Conservation (phyloP, 2,888 invertebrate species). For the Macrosiphum euphorbiae region DNA sequence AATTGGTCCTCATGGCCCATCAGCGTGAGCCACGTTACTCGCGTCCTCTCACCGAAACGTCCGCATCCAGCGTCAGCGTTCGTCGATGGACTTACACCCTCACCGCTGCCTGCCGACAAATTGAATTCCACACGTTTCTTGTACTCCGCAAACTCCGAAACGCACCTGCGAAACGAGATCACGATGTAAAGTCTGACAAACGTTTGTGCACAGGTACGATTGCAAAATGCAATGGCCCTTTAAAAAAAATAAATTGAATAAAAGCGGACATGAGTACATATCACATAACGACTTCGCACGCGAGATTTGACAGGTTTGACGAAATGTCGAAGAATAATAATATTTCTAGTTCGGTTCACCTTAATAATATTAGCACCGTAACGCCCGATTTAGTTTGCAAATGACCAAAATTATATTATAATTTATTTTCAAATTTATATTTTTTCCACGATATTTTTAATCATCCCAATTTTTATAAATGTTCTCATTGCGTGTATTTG, state of each 20-base stretch:
- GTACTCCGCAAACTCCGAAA: neutral
- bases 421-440: neutral
- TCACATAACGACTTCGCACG: neutral
- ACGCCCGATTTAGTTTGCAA: neutral
- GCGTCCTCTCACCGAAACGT: neutral
- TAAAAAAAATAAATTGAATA: neutral
- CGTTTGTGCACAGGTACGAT: neutral
- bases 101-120: too few species aligned
- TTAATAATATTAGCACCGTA: neutral
- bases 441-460: too few species aligned
- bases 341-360: neutral
- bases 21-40: conserved; percentile 7
- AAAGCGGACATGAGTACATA: neutral
- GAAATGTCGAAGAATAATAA: neutral
- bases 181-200: neutral
- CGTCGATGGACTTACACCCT: neutral
- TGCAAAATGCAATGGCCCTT: neutral
- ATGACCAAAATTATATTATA: neutral
- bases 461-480: too few species aligned
- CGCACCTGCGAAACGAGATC: conserved; percentile 15
- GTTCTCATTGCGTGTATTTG: too few species aligned
- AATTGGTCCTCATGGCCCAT: conserved; percentile 46
- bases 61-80: neutral
- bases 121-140: neutral
- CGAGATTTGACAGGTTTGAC: neutral